Evolutionary conservation across 2,888 invertebrate genomes (phyloP).

Genomic region (Dexiosoma caninum): DNA sequence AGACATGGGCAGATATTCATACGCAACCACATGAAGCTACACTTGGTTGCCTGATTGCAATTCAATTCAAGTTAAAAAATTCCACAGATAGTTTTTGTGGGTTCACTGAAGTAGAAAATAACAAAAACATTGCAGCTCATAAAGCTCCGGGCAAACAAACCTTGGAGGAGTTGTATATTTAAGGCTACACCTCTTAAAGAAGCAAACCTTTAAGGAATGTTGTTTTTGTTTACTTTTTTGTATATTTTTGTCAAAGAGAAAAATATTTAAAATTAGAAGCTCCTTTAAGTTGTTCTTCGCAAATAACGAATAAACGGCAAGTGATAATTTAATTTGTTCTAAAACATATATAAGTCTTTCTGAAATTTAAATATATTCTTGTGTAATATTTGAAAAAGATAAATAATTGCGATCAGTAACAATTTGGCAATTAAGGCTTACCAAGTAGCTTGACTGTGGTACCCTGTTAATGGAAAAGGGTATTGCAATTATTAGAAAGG

Average conservation of each 20-base stretch:
- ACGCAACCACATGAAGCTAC: slow-evolving; percentile 7
- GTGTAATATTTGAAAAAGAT: too few species aligned
- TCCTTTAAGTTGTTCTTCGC: too few species aligned
- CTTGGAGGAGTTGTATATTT: slow-evolving; percentile 40
- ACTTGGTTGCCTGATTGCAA: slow-evolving; percentile 38
- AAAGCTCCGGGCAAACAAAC: slow-evolving; percentile 24
- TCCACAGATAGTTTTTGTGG: slow-evolving; percentile 20
- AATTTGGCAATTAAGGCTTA: too few species aligned
- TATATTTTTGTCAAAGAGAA: background rate
- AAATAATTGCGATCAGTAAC: too few species aligned
- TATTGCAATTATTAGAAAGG: too few species aligned
- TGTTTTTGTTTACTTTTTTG: background rate
- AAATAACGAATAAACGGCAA: too few species aligned
- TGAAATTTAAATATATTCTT: too few species aligned
- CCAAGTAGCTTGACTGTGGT: too few species aligned
- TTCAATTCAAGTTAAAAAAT: slow-evolving; percentile 42
- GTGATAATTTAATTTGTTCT: too few species aligned
- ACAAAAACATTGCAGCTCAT: slow-evolving; percentile 21
- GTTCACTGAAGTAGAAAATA: background rate
- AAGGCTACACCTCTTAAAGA: background rate
- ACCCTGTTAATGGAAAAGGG: too few species aligned
- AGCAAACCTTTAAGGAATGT: background rate
- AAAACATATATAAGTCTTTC: too few species aligned
- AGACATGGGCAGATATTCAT: background rate
- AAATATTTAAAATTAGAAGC: background rate